Evolutionary conservation across 2,797 vertebrate genomes (phyloP).

Genomic region (Ambastaia sidthimunki): DNA sequence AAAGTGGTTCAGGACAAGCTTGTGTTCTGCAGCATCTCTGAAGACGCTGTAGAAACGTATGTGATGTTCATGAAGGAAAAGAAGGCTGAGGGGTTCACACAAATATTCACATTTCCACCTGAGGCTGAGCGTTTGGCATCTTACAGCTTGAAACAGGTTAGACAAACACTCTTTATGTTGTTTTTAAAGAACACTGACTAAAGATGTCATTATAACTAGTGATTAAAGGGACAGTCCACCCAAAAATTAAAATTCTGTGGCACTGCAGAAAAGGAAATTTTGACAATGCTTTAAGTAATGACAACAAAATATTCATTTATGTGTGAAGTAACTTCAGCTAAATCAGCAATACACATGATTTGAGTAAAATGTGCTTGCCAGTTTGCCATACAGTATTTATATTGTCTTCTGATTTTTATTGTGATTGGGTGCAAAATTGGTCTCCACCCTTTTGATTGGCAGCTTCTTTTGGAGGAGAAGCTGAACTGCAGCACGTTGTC

Average conservation of each 20-base stretch:
- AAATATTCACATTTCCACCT: slow-evolving; percentile 57
- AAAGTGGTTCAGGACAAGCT: slow-evolving; percentile 56
- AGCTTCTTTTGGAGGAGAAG: slow-evolving; percentile 82
- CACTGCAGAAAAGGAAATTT: too few species aligned
- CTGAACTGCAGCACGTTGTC: slow-evolving; percentile 73
- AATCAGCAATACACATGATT: too few species aligned
- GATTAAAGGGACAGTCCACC: not conserved
- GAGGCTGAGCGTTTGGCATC: slow-evolving; percentile 75
- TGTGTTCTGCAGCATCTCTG: slow-evolving; percentile 70
- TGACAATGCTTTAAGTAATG: too few species aligned
- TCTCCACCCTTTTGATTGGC: slow-evolving; percentile 48
- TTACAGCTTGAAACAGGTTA: slow-evolving; percentile 79
- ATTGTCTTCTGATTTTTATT: too few species aligned
- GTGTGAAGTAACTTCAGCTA: too few species aligned
- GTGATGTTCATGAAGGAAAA: slow-evolving; percentile 67
- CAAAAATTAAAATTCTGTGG: not conserved
- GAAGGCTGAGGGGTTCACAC: slow-evolving; percentile 66
- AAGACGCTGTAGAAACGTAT: slow-evolving; percentile 78
- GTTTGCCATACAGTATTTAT: not conserved
- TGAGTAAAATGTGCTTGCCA: too few species aligned
- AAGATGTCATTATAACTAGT: not conserved
- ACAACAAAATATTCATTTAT: too few species aligned
- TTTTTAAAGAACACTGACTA: not conserved
- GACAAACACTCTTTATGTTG: not conserved
- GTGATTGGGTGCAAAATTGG: not conserved